A percentile compares a stretch with the other conserved stretches of the same genome.
Evolutionary conservation across 2,113 vertebrate species (phyloP).

Genomic region (Dasyprocta punctata): DNA sequence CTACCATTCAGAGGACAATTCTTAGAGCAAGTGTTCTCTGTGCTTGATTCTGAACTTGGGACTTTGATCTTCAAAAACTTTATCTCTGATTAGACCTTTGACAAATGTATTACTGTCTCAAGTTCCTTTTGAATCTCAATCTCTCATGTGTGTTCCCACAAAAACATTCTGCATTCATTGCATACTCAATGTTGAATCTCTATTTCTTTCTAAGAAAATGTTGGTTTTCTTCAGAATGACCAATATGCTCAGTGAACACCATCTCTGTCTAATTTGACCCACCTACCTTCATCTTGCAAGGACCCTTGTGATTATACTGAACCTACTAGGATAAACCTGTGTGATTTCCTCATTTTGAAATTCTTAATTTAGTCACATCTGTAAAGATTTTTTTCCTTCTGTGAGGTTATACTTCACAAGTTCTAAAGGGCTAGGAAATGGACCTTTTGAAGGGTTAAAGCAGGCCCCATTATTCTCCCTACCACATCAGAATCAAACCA

Average conservation of each 20-base stretch:
- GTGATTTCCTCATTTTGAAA: neutral
- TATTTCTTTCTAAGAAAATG: neutral
- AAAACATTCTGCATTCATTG: neutral
- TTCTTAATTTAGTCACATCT: neutral
- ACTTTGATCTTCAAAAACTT: neutral
- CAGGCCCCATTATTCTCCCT: neutral
- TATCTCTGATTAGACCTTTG: neutral
- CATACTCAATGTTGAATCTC: neutral
- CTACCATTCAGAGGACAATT: neutral
- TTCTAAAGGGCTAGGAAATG: neutral
- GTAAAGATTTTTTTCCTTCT: neutral
- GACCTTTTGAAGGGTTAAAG: fast-evolving
- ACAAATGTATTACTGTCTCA: neutral
- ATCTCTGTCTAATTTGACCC: neutral
- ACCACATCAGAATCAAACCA: neutral
- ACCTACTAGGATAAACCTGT: neutral
- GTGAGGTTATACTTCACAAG: neutral
- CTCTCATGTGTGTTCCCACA: neutral
- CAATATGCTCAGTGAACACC: neutral
- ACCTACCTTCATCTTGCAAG: neutral
- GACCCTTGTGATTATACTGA: neutral
- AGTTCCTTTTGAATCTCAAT: neutral
- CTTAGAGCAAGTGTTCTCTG: neutral
- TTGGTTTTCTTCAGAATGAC: neutral
- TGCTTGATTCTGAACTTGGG: neutral